Base-by-base conservation (phyloP, 2,888 invertebrate species). In the Tachystola acroxantha region DNA sequence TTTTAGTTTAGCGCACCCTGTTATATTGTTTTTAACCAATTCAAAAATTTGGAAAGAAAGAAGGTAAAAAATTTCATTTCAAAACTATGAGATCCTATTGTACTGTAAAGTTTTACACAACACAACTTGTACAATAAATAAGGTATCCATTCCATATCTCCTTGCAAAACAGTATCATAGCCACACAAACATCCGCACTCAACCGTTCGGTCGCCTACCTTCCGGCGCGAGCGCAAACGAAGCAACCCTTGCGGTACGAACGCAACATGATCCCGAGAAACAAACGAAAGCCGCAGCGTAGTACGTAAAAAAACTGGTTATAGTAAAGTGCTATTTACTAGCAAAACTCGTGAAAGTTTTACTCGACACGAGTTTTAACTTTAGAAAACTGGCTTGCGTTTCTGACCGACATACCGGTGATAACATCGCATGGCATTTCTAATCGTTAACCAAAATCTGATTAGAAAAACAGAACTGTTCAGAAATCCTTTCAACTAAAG, bases 331-430 rank as follows among this genome's bases (percentile, higher is more conserved):
- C 50, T 61, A 64, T 62, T 65, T 67, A 63, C 66, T 53, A 56
- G 62, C 53, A 64, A 54, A 59, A 54, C 57, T 52, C 60, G 73
- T 67, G 74, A 76, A 77, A 77, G 73, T 73, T 73, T 52, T 49
- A 55, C 51, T 56, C 48, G 55, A 54, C 57, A 33, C 28, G 35
- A 29, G 27, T 34, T 34, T 34, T 24, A 35, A 34, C 31, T 34
- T 30, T 58, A 69, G 64, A 63, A 55, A 68, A 66, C 66, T 56
- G 39, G 50, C 55, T 48, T 60, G 54, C 53, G 55, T 57, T 61
- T 57, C 52, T 62, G 57, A 53, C 57, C 53, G 42, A 42, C 37
- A 39, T 36, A 28, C 14, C 12, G n/a, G 25, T 32, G 31, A 32
- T 40, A 30, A 29, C 12, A 24, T 24, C 24, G 1, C 16, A 24